Evolutionary conservation across 2,797 vertebrate species (phyloP), one percentile per base, ranked within the genome.

Genomic region (Pseudochirops corinnae): DNA sequence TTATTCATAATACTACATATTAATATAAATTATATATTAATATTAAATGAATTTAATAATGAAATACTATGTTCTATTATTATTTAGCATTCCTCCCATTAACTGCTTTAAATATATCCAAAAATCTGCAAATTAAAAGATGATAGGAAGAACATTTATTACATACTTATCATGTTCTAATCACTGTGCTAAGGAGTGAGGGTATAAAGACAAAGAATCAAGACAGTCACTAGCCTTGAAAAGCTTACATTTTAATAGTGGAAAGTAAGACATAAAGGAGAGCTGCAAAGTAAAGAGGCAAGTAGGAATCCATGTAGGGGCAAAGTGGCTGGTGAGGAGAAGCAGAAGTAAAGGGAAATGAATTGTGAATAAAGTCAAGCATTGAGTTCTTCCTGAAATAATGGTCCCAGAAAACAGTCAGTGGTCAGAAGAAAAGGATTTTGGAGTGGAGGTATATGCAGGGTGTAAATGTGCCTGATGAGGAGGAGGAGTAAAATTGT

Each of bases 21-120:
- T 33, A 67, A 67, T 67, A 67, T n/a, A 60, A 60, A 60, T 60
- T 60, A 29, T 31, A 31, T 29, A 31, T 67, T 33, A n/a, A 67
- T 67, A 16, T 74, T 74, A 74, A 74, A 74, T 56, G n/a, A 60
- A 93, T 92, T 57, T 97, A 87, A 97, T 31, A 33, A 31, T 0
- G 50, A 31, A 97, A 97, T 97, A 60, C 14, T 94, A 82, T 92
- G 56, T 91, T 96, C 31, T 0, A 87, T 55, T 3, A 57, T 94
- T 87, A 97, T 93, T 96, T 26, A 58, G 10, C 52, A 57, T 55
- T 93, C 96, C 93, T 96, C 74, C 28, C 29, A 87, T 94, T 91
- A 95, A 95, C 24, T 95, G 39, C 60, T 92, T 58, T 92, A 93
- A 5, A 4, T 7, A 91, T 31, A 91, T 90, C 92, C 53, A 53